Evolutionary conservation across 2,113 vertebrate genomes (phyloP).

Genomic region (Lynx canadensis): DNA sequence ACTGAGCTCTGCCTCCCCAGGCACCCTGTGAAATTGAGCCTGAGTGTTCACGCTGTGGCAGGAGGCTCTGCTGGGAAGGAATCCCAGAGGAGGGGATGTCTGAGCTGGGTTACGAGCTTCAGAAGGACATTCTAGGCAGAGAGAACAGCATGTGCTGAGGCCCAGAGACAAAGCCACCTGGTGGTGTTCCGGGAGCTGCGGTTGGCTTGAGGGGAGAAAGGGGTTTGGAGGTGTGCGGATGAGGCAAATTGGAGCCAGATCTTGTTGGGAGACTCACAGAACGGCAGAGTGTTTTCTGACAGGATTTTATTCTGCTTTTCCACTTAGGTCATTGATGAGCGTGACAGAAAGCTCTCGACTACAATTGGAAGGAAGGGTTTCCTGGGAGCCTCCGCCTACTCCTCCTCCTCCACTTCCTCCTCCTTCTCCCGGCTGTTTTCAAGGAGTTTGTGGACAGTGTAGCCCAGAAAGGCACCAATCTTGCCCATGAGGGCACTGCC

Average conservation of each 20-base stretch:
- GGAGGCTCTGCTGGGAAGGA: background rate
- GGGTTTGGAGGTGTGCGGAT: background rate
- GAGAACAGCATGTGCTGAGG: slow-evolving; percentile 2
- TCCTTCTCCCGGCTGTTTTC: background rate
- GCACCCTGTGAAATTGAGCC: background rate
- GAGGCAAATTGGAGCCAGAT: background rate
- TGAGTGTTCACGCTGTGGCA: background rate
- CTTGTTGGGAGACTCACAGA: background rate
- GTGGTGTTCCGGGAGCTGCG: background rate
- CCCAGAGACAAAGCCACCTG: slow-evolving; percentile 32
- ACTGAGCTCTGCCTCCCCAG: background rate
- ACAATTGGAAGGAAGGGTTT: background rate
- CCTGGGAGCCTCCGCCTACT: background rate
- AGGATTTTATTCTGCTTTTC: slow-evolving; percentile 34
- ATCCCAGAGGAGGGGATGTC: background rate
- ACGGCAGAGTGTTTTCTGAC: slow-evolving; percentile 21
- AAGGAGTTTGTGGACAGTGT: rapidly evolving
- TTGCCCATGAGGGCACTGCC: background rate
- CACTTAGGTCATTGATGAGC: background rate
- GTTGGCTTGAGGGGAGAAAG: background rate
- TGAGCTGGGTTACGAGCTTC: background rate
- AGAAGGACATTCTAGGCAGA: background rate
- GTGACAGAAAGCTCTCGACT: slow-evolving; percentile 12
- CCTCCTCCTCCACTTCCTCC: background rate
- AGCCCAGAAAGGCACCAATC: background rate